These are phyloP conservation scores for Wasmannia auropunctata DNA, from an alignment of 1,140 invertebrate species.

Conservation along the genomic window DNA sequence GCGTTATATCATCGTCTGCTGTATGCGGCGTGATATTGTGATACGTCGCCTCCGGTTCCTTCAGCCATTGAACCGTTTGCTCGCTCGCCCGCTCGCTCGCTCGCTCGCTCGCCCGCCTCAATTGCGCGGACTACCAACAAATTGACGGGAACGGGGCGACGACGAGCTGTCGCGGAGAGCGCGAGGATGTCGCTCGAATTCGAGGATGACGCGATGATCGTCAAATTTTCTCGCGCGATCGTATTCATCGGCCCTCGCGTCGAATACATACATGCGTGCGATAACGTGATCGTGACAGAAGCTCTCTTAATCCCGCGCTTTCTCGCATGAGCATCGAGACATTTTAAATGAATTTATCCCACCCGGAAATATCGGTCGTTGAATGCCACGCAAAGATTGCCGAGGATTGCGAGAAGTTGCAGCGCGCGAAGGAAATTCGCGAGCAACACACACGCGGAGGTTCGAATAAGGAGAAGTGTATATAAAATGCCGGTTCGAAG, in stretches of 20 bases:
- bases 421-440: background rate
- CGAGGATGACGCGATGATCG: background rate
- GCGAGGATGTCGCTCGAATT: background rate
- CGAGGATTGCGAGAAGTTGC: background rate
- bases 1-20: slow-evolving; percentile 39
- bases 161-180: background rate
- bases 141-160: slow-evolving; percentile 22
- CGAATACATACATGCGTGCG: background rate
- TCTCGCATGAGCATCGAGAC: background rate
- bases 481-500: background rate
- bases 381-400: background rate
- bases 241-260: background rate
- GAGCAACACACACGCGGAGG: too few species aligned
- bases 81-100: background rate
- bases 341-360: background rate
- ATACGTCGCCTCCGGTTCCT: slow-evolving; percentile 39
- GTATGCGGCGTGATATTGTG: slow-evolving; percentile 35
- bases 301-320: too few species aligned
- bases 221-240: background rate
- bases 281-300: too few species aligned
- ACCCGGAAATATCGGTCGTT: background rate
- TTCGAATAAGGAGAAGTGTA: background rate
- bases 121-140: slow-evolving; percentile 11
- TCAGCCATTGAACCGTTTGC: slow-evolving; percentile 50
- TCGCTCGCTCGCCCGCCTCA: slow-evolving; percentile 3